phyloP scores from a whole-genome alignment of 64 coral and sea anemone species.

The Platygyra sinensis region DNA sequence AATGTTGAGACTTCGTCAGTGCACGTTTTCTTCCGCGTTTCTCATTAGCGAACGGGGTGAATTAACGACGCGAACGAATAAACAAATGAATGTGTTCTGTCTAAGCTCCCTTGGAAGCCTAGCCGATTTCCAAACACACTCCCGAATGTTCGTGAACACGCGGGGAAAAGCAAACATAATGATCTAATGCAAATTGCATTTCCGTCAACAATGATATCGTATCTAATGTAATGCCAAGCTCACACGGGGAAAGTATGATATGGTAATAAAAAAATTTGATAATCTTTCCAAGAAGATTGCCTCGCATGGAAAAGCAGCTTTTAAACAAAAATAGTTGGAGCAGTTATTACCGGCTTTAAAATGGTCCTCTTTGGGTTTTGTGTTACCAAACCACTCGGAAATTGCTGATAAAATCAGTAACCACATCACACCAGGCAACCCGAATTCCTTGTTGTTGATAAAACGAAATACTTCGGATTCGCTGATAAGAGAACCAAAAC shows the following conservation, averaged over 20 bases:
- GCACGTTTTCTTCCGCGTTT: too few relatives aligned
- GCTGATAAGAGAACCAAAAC: not conserved
- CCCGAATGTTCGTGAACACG: not conserved
- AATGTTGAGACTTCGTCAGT: too few relatives aligned
- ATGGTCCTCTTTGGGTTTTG: not conserved
- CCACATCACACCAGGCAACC: not conserved
- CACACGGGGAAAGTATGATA: not conserved
- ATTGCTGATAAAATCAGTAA: not conserved
- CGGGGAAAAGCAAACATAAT: not conserved
- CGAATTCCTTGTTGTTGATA: not conserved
- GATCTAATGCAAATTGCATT: not conserved
- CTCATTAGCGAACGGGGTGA: too few relatives aligned
- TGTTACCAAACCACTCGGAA: not conserved
- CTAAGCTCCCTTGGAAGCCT: not conserved
- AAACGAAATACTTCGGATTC: not conserved
- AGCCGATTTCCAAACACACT: too few relatives aligned
- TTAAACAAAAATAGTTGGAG: not conserved
- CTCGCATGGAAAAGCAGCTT: constrained; percentile 5
- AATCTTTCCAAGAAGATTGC: not conserved
- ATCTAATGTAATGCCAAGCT: not conserved
- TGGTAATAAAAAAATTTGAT: not conserved
- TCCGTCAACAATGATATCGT: not conserved
- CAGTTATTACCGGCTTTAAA: not conserved
- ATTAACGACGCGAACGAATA: not conserved
- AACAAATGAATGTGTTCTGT: not conserved